Base-by-base conservation (phyloP, 2,888 invertebrate genomes). In the Acrobasis repandana region DNA sequence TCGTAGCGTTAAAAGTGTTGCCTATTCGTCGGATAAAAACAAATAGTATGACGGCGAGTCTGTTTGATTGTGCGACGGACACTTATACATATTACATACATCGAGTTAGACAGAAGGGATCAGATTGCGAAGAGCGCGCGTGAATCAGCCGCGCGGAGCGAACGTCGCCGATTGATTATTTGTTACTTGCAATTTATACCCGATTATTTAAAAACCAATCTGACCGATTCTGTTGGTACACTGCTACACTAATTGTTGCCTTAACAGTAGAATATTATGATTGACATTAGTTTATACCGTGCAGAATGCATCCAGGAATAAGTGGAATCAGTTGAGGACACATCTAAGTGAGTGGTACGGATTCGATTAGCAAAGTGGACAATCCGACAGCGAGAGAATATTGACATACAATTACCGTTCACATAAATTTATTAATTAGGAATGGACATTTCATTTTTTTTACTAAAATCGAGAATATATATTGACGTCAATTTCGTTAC, bases 251-350 rank as follows among this genome's bases (percentile, higher is more conserved):
- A 85, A 77, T 75, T 74, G 68, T 76, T 79, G 72, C 71, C 82
- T 83, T 86, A 86, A 72, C 74, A 80, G 72, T 82, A 83, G 75
- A 82, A 80, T 73, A 70, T 77, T 76, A 83, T 83, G 83, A 87
- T 85, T 85, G 84, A 85, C 82, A 77, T 80, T 74, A 75, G 72
- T 78, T 78, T 76, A 80, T 72, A 76, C 71, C 74, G 85, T 87
- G 86, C 85, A 82, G 64, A 73, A 75, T 72, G 75, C 76, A 75
- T 76, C 75, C 72, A 67, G 68, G 71, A 73, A 72, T 69, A 71
- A 67, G 69, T 70, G 65, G 67, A 72, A 69, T 65, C 68, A 69
- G 73, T 75, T 65, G 69, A 68, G 70, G 71, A 69, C 61, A 66
- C 63, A 60, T 70, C 72, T 77, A 77, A 74, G 61, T 77, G 75